Conservation (phyloP, 2,888 invertebrate genomes). For the Furcula furcula region DNA sequence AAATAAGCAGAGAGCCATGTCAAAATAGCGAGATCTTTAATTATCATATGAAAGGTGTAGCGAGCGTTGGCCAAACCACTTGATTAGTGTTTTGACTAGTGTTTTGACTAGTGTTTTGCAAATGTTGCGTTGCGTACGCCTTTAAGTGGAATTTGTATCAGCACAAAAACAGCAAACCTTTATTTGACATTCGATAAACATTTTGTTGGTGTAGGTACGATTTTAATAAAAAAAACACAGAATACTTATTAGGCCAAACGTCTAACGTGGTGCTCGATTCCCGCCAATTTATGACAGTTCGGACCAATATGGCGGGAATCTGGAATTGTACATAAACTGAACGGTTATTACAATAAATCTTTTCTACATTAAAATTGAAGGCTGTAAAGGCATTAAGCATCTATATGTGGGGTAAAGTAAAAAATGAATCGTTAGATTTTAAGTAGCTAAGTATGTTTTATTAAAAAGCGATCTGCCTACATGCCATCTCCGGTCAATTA, state of each 20-base stretch:
- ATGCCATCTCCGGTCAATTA: too few species aligned
- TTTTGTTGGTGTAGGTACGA: too few species aligned
- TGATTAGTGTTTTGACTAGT: too few species aligned
- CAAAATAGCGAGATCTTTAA: too few species aligned
- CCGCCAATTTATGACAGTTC: slow-evolving; percentile 47
- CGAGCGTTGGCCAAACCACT: too few species aligned
- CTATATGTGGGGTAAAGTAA: neutral
- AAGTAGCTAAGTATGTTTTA: neutral
- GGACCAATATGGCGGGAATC: slow-evolving; percentile 35
- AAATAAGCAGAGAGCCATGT: too few species aligned
- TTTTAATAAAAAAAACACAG: too few species aligned
- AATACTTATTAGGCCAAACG: too few species aligned
- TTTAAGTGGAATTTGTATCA: too few species aligned
- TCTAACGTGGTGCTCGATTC: slow-evolving; percentile 20
- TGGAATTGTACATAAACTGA: slow-evolving; percentile 7
- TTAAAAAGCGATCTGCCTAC: neutral
- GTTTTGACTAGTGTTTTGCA: too few species aligned
- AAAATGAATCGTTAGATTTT: neutral
- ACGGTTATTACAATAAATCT: neutral
- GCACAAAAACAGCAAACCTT: neutral
- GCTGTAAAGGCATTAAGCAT: neutral
- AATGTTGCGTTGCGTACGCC: too few species aligned
- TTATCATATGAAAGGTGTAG: too few species aligned
- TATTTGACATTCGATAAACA: neutral
- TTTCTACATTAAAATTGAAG: neutral